These are phyloP conservation scores for Spilogale gracilis DNA, from an alignment of 2,113 vertebrate genomes.

Conservation along the genomic window DNA sequence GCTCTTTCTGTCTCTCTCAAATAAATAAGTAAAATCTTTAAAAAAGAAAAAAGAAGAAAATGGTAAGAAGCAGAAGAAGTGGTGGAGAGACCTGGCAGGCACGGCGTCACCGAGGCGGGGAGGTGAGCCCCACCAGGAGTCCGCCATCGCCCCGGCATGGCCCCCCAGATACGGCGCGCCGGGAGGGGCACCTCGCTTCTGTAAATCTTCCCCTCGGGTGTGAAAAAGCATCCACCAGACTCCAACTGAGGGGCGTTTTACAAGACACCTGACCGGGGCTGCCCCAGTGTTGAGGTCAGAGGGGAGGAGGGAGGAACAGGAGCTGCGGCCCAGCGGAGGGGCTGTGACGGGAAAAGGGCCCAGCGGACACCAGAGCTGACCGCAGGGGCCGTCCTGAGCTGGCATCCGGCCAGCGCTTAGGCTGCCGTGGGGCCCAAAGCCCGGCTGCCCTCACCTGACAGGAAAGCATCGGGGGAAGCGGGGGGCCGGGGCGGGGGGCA, in stretches of 20 bases:
- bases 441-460: background rate
- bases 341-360: fast-evolving
- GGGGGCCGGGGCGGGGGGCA: background rate
- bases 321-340: background rate
- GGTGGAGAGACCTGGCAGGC: background rate
- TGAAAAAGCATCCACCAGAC: background rate
- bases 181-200: background rate
- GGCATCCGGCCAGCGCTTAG: background rate
- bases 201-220: background rate
- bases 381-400: fast-evolving
- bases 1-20: too few species aligned
- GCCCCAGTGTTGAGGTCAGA: fast-evolving
- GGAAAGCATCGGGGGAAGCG: background rate
- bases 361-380: background rate
- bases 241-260: fast-evolving
- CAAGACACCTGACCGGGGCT: fast-evolving
- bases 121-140: too few species aligned
- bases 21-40: too few species aligned
- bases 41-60: too few species aligned
- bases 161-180: fast-evolving
- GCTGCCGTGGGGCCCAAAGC: too few species aligned
- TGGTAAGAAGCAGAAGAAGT: background rate
- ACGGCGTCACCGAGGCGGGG: fast-evolving
- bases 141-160: fast-evolving
- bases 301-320: background rate